Evolutionary conservation across 1,140 invertebrate genomes (phyloP).

Genomic region (Eumaeus atala): DNA sequence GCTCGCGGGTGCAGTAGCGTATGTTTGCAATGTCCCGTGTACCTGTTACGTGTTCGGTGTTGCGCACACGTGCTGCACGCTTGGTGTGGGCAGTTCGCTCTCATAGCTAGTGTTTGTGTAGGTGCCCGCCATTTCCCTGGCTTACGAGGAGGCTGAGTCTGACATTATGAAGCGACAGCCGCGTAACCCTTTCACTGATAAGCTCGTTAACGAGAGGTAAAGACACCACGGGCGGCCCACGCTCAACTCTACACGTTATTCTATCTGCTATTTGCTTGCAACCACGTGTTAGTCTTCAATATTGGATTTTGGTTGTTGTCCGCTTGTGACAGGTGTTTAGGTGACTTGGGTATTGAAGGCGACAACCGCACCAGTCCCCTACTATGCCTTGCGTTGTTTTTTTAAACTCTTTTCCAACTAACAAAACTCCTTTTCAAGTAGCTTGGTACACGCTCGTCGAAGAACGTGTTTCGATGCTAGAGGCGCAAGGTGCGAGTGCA

Average conservation of each 20-base stretch:
- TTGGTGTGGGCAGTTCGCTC: constrained; percentile 41
- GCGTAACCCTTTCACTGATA: constrained; percentile 96
- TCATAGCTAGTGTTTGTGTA: constrained; percentile 77
- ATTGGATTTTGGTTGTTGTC: constrained; percentile 67
- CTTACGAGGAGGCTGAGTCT: constrained; percentile 99
- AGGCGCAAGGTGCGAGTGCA: constrained; percentile 14
- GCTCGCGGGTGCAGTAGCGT: constrained; percentile 28
- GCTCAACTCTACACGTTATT: constrained; percentile 60
- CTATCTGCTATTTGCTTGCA: constrained; percentile 69
- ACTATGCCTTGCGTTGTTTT: constrained; percentile 64
- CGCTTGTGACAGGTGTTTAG: constrained; percentile 49
- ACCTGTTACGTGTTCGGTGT: constrained; percentile 65
- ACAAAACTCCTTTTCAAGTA: constrained; percentile 54
- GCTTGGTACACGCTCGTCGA: constrained; percentile 55
- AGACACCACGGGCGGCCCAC: constrained; percentile 49
- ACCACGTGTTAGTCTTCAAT: constrained; percentile 68
- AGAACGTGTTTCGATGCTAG: constrained; percentile 44
- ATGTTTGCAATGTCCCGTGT: constrained; percentile 40
- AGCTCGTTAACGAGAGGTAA: constrained; percentile 99
- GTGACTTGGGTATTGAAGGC: constrained; percentile 58
- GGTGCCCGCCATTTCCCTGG: constrained; percentile 99
- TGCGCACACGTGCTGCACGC: constrained; percentile 50
- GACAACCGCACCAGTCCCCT: constrained; percentile 62
- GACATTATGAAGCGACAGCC: constrained; percentile 99
- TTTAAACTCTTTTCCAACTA: constrained; percentile 53